Conservation (phyloP, 2,888 invertebrate genomes). For the Dynastes grantii region DNA sequence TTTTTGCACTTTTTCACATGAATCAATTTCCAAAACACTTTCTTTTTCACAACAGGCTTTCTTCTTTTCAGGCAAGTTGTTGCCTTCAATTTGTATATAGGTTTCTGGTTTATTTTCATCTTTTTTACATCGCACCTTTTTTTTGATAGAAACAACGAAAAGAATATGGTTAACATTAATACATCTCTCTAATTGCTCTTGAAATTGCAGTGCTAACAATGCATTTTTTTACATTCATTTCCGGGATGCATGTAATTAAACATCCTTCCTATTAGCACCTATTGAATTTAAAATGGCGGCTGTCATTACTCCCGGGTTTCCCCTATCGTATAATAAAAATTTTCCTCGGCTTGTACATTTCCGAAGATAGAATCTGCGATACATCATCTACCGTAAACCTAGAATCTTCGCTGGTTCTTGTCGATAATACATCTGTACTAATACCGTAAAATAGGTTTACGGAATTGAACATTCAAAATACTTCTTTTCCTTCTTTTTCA, state of each 20-base stretch:
- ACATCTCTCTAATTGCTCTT: slow-evolving; percentile 80
- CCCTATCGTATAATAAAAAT: slow-evolving; percentile 90
- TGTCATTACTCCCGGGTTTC: slow-evolving; percentile 88
- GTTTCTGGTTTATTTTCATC: slow-evolving; percentile 14
- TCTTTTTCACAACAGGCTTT: slow-evolving; percentile 39
- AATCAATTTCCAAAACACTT: slow-evolving; percentile 14
- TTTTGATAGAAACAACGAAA: slow-evolving; percentile 80
- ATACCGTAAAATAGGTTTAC: slow-evolving; percentile 86
- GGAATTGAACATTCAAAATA: slow-evolving; percentile 89
- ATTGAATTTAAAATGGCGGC: slow-evolving; percentile 88
- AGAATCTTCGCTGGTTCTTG: slow-evolving; percentile 84
- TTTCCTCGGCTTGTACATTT: slow-evolving; percentile 86
- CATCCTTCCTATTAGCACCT: slow-evolving; percentile 76
- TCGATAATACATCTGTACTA: slow-evolving; percentile 88
- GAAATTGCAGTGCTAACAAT: slow-evolving; percentile 86
- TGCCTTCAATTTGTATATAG: slow-evolving; percentile 9
- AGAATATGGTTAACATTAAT: slow-evolving; percentile 83
- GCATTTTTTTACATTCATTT: slow-evolving; percentile 85
- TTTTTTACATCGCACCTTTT: slow-evolving; percentile 52
- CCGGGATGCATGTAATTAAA: slow-evolving; percentile 85
- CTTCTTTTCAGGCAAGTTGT: background rate
- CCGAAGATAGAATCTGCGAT: slow-evolving; percentile 88
- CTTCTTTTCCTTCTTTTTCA: slow-evolving; percentile 95
- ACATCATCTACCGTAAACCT: slow-evolving; percentile 90
- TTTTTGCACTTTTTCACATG: slow-evolving; percentile 39